These are phyloP conservation scores for Lepidurus apus DNA, from an alignment of 1,140 invertebrate species.

Conservation along the genomic window DNA sequence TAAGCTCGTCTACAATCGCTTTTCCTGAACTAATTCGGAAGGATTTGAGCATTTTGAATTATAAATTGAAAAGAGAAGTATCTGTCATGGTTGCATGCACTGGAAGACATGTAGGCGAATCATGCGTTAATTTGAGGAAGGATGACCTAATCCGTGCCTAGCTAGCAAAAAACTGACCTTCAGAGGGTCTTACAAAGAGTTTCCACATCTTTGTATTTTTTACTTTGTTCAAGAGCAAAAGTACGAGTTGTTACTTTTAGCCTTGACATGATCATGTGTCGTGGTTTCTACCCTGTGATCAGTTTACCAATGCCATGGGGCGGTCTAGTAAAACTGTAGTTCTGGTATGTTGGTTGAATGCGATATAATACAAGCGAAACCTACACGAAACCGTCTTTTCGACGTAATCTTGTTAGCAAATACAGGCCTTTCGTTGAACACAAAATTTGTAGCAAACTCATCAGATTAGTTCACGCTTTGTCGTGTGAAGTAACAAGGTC, in stretches of 20 bases:
- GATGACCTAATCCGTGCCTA: not conserved
- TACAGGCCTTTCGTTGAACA: not conserved
- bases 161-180: not conserved
- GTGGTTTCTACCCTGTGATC: not conserved
- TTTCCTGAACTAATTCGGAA: not conserved
- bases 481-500: not conserved
- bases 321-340: too few relatives aligned
- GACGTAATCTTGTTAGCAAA: conserved; percentile 1
- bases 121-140: not conserved
- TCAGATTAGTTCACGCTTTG: not conserved
- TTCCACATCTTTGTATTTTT: not conserved
- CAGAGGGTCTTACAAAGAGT: not conserved
- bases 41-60: not conserved
- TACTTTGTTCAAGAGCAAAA: not conserved
- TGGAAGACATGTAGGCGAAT: not conserved
- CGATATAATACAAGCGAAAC: not conserved
- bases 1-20: not conserved
- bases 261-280: conserved; percentile 6
- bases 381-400: not conserved
- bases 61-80: not conserved
- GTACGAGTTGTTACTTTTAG: not conserved
- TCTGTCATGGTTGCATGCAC: not conserved
- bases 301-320: too few relatives aligned
- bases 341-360: not conserved
- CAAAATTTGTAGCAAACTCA: not conserved